Evolutionary conservation across 2,888 invertebrate genomes (phyloP).

Genomic region (Nephrotoma appendiculata): DNA sequence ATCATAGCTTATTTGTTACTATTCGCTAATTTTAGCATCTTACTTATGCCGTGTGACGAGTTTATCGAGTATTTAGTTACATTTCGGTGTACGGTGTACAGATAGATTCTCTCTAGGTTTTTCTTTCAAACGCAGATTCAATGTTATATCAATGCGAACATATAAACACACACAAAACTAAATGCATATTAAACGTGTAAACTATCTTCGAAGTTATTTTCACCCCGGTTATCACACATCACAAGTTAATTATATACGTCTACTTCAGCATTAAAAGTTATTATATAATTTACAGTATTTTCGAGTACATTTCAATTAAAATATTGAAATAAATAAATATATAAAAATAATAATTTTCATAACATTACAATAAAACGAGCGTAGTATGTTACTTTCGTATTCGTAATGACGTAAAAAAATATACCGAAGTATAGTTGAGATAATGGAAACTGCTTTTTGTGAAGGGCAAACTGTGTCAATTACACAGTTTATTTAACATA

Average conservation of each 20-base stretch:
- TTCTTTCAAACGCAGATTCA: not conserved
- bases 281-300: not conserved
- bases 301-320: not conserved
- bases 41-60: not conserved
- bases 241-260: not conserved
- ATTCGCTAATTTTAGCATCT: not conserved
- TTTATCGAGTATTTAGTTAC: not conserved
- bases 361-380: not conserved
- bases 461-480: not conserved
- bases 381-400: not conserved
- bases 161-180: not conserved
- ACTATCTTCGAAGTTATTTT: not conserved
- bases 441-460: not conserved
- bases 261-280: not conserved
- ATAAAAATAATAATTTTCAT: not conserved
- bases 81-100: not conserved
- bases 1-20: not conserved
- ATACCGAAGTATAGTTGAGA: not conserved
- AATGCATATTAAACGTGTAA: not conserved
- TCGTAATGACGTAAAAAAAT: not conserved
- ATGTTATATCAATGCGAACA: not conserved
- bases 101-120: not conserved
- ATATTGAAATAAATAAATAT: not conserved
- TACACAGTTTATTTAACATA: not conserved
- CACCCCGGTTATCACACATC: not conserved